A percentile compares a stretch with the other conserved stretches of the same genome.
phyloP scores from a whole-genome alignment of 2,888 invertebrate species.

The Caradrina kadenii region DNA sequence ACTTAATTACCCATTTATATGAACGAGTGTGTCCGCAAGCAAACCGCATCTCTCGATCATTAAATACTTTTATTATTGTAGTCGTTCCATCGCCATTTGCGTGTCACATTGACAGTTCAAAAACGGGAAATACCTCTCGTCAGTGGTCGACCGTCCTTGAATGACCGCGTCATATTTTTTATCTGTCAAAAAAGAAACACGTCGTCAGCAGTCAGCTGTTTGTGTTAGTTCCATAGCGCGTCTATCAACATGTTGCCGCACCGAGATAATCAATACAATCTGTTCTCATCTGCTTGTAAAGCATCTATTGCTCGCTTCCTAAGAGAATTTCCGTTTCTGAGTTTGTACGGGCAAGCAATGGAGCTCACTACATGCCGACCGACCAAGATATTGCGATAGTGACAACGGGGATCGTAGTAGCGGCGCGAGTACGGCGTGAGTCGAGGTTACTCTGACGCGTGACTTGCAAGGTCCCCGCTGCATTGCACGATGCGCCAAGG shows the following conservation, averaged over 20 bases:
- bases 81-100: slow-evolving; percentile 71
- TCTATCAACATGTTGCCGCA: slow-evolving; percentile 84
- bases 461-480: slow-evolving; percentile 91
- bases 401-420: slow-evolving; percentile 78
- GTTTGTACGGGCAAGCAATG: slow-evolving; percentile 72
- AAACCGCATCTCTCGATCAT: slow-evolving; percentile 58
- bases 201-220: slow-evolving; percentile 88
- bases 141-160: slow-evolving; percentile 86
- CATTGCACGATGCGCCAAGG: slow-evolving; percentile 91
- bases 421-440: slow-evolving; percentile 86
- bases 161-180: slow-evolving; percentile 88
- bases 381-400: slow-evolving; percentile 66
- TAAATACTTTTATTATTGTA: slow-evolving; percentile 58
- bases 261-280: slow-evolving; percentile 60
- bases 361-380: slow-evolving; percentile 62
- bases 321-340: slow-evolving; percentile 4
- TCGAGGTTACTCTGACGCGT: slow-evolving; percentile 91
- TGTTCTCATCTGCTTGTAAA: slow-evolving; percentile 38
- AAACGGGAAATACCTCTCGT: slow-evolving; percentile 86
- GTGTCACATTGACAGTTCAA: slow-evolving; percentile 75
- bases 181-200: slow-evolving; percentile 85
- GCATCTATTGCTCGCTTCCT: slow-evolving; percentile 69
- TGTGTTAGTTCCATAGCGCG: slow-evolving; percentile 85
- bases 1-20: slow-evolving; percentile 53
- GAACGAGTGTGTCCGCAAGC: slow-evolving; percentile 38